Evolutionary conservation across 1,140 invertebrate species (phyloP), one percentile per base, ranked within the genome.

Genomic region (Achatina immaculata): DNA sequence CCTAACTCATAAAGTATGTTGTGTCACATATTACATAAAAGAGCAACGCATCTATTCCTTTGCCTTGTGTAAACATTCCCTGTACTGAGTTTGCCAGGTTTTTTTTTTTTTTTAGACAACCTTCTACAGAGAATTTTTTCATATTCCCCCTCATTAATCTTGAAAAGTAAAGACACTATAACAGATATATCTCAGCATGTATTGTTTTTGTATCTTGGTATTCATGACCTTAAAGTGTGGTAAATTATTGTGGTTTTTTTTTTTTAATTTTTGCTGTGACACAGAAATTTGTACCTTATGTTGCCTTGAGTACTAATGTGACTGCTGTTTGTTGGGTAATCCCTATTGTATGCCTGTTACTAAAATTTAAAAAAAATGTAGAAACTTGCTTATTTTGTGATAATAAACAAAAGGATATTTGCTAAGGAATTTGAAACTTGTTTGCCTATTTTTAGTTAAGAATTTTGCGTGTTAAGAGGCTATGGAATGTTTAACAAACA

Each of bases 21-120:
- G n/a, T 73, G 42, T 31, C 28, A 73, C n/a, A 51, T 51, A 7
- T 6, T 40, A 73, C 21, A 45, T 31, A 73, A 48, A 73, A 28
- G 43, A 73, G 38, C 68, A 71, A 71, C 68, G 71, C 34, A 45
- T 69, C n/a, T 51, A 28, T 73, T 73, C 71, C 40, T 73, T 73
- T 42, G 42, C 71, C 48, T 73, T 14, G n/a, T 31, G 2, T 9
- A 40, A 73, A 73, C 71, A 73, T 73, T 73, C 71, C 71, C 71
- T 73, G n/a, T 28, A 34, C 24, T 69, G 42, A 69, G 68, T 69
- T 69, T 69, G 68, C 40, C 40, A 69, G 42, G 7, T n/a, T n/a
- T n/a, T n/a, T n/a, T n/a, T n/a, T n/a, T n/a, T n/a, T 62, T 62
- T 55, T 69, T 42, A n/a, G 19, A 69, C 16, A 68, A 36, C 65